Percentiles rank a stretch among this genome's conserved stretches.
phyloP scores from a whole-genome alignment of 2,113 vertebrate species.

The Malurus cyaneus region DNA sequence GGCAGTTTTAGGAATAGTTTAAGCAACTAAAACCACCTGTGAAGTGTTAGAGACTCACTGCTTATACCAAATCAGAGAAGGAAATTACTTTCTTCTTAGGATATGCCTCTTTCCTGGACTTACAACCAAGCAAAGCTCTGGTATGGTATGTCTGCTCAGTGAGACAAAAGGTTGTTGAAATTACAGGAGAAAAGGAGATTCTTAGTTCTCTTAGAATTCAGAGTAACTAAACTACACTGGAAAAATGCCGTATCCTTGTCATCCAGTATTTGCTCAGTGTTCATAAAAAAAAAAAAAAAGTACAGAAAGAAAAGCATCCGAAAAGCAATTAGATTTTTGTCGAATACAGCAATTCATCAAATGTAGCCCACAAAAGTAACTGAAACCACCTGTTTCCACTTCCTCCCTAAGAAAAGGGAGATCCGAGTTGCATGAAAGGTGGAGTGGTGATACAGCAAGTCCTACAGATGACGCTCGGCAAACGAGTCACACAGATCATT shows the following conservation, averaged over 20 bases:
- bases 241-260: neutral
- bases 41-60: neutral
- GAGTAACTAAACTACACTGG: neutral
- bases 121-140: neutral
- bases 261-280: neutral
- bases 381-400: neutral
- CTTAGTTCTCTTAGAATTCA: neutral
- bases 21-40: neutral
- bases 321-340: neutral
- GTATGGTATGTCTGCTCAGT: neutral
- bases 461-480: neutral
- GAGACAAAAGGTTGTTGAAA: neutral
- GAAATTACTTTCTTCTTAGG: neutral
- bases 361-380: neutral
- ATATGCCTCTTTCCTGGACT: neutral
- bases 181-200: neutral
- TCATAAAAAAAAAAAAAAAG: neutral
- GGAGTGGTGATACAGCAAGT: neutral
- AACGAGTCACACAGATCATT: neutral
- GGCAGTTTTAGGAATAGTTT: neutral
- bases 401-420: neutral
- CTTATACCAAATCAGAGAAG: neutral
- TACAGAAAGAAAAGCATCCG: neutral
- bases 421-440: rapidly evolving
- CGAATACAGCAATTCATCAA: neutral